Percentiles rank a stretch among this genome's conserved stretches.
Conservation (phyloP, 1,140 invertebrate species). For the Aphaenogaster ashmeadi region DNA sequence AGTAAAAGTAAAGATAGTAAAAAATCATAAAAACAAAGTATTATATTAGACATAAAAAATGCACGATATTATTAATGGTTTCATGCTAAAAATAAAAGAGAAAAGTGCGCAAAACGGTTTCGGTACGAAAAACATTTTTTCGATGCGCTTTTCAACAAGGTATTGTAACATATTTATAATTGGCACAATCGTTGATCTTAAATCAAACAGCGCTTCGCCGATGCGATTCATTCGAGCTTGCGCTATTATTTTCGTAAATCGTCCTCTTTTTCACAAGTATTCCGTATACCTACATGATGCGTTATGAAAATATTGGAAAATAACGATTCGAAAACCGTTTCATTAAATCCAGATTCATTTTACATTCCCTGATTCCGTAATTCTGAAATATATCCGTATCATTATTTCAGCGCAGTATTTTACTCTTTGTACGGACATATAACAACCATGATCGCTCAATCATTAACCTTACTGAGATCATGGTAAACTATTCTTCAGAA, state of each 20-base stretch:
- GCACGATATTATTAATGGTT: neutral
- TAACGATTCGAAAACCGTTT: slow-evolving; percentile 46
- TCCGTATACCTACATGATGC: slow-evolving; percentile 3
- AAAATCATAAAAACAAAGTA: neutral
- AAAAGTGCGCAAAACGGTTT: neutral
- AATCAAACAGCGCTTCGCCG: slow-evolving; percentile 10
- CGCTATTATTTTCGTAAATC: slow-evolving; percentile 31
- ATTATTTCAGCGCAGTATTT: slow-evolving; percentile 18
- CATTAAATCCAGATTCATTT: slow-evolving; percentile 45
- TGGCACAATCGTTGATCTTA: slow-evolving; percentile 26
- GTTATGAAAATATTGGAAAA: slow-evolving; percentile 54
- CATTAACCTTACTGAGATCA: slow-evolving; percentile 32
- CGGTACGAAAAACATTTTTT: neutral
- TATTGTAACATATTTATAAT: slow-evolving; percentile 18
- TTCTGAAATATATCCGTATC: slow-evolving; percentile 50
- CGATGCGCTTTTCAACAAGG: neutral
- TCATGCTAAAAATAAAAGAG: neutral
- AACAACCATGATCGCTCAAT: slow-evolving; percentile 26
- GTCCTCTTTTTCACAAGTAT: slow-evolving; percentile 30
- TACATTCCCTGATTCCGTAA: slow-evolving; percentile 1
- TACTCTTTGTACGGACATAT: neutral
- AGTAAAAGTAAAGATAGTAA: neutral
- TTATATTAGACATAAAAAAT: neutral
- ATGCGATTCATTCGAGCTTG: slow-evolving; percentile 5
- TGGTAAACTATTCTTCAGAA: slow-evolving; percentile 4